A percentile compares a stretch with the other conserved stretches of the same genome.
phyloP scores from a whole-genome alignment of 2,888 invertebrate genomes.

The Lypha dubia region DNA sequence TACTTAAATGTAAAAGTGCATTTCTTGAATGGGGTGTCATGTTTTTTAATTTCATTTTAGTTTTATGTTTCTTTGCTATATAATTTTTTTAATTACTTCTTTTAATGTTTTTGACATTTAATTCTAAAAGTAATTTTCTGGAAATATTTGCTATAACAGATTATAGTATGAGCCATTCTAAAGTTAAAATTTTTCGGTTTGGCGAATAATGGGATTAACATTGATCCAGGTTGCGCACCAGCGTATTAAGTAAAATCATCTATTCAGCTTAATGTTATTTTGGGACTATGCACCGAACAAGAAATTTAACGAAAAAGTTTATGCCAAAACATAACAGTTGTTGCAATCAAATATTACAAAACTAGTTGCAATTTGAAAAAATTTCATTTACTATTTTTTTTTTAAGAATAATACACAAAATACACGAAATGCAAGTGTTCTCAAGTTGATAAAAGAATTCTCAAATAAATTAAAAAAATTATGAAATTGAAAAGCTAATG shows the following conservation, averaged over 20 bases:
- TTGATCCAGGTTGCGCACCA: no score
- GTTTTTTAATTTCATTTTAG: constrained; percentile 7
- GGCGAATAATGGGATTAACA: no score
- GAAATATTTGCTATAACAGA: no score
- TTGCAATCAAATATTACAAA: neutral
- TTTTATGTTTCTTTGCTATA: constrained; percentile 11
- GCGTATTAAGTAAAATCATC: no score
- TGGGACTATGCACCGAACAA: no score
- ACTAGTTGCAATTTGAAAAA: neutral
- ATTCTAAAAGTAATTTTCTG: neutral
- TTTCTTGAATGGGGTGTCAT: constrained; percentile 36
- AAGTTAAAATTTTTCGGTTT: no score
- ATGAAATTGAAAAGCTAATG: constrained; percentile 17
- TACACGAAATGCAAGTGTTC: constrained; percentile 15
- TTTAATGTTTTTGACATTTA: neutral
- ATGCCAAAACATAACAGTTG: neutral
- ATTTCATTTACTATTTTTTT: neutral
- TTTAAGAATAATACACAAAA: neutral
- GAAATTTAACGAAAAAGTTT: neutral
- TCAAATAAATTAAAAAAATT: neutral
- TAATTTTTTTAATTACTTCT: neutral
- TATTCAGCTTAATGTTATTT: no score
- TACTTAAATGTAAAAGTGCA: constrained; percentile 67
- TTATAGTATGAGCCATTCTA: no score
- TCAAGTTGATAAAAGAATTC: constrained; percentile 15